Conservation (phyloP, 1,140 invertebrate species). For the Choristoneura fumiferana region DNA sequence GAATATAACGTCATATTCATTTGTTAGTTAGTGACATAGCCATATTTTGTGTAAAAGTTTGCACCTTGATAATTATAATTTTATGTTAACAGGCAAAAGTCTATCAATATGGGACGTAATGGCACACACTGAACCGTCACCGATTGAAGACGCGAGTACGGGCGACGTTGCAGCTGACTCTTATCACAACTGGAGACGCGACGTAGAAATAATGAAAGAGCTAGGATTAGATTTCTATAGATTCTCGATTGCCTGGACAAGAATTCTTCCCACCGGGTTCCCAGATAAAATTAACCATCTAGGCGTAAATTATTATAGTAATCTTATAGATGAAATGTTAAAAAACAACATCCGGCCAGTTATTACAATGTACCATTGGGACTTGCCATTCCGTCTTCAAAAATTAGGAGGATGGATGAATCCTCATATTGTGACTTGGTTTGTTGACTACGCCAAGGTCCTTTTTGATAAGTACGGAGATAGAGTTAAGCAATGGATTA, state of each 20-base stretch:
- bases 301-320: conserved; percentile 79
- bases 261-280: conserved; percentile 79
- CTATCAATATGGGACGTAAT: conserved; percentile 80
- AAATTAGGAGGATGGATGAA: conserved; percentile 29
- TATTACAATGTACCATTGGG: conserved; percentile 40
- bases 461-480: conserved; percentile 64
- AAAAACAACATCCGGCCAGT: conserved; percentile 58
- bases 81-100: conserved; percentile 65
- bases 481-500: conserved; percentile 52
- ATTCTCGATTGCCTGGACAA: conserved; percentile 82
- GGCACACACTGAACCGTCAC: conserved; percentile 66
- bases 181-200: conserved; percentile 60
- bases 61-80: conserved; percentile 15
- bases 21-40: too few species aligned
- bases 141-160: conserved; percentile 75
- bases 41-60: too few species aligned
- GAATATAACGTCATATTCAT: too few species aligned
- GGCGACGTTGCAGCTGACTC: conserved; percentile 65
- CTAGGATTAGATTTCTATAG: conserved; percentile 77
- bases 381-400: conserved; percentile 29
- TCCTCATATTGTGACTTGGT: conserved; percentile 51
- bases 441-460: conserved; percentile 68
- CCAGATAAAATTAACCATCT: conserved; percentile 74
- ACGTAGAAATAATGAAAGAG: conserved; percentile 70
- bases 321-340: conserved; percentile 76